Evolutionary conservation across 2,113 vertebrate genomes (phyloP), one percentile per base, ranked within the genome.

Genomic region (Hucho hucho): DNA sequence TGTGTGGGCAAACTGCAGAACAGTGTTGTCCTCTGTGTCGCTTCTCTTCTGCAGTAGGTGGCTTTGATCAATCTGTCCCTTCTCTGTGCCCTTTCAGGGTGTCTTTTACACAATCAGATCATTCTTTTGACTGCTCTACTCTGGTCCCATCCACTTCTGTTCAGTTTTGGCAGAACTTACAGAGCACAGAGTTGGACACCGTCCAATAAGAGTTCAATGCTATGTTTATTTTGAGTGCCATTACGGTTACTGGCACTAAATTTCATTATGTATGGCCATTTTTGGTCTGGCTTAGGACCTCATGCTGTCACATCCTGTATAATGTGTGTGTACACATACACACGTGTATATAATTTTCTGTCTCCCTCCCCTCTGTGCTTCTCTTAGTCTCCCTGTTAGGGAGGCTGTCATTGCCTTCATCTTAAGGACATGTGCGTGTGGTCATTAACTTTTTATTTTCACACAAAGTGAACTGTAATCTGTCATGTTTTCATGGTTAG

Each of bases 401-500:
- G 64, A 70, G 86, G 86, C 84, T 75, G 59, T 12, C 63, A 89
- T 91, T 88, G 90, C 92, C 90, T 91, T 91, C 84, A 84, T 92
- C 79, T 88, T 86, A 79, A 77, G 75, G 76, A 69, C 79, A 65
- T 76, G 79, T 89, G 85, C 29, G 67, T 29, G 46, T 73, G 56
- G 49, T 72, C 67, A 74, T 76, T 66, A 32, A 37, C 47, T 53
- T 58, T 46, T 64, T 66, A 22, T 78, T 89, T 87, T 81, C 85
- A 90, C 88, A 91, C 90, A 89, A 91, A 92, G 87, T 91, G 91
- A 92, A 93, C 91, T 93, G 90, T 93, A 88, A 88, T 89, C 86
- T 79, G 73, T 84, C 59, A 70, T 81, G 64, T 76, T 84, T 88
- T 89, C 68, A 64, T 14, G 69, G 28, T 79, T 82, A 58, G 80